Base-by-base conservation (phyloP, 2,888 invertebrate species). In the Agriopis marginaria region DNA sequence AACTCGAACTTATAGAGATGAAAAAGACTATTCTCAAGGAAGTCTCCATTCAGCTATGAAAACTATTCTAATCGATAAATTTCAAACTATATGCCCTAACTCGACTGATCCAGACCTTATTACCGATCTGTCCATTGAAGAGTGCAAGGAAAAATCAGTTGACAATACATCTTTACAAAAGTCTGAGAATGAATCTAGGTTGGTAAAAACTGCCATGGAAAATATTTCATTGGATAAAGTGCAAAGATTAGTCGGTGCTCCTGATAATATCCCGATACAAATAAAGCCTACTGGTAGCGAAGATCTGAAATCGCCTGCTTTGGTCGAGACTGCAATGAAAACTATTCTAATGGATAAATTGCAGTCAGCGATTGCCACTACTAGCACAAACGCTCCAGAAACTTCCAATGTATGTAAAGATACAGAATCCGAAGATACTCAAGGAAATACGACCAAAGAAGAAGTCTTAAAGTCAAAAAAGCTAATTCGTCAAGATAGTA, bases 221-320 rank as follows among this genome's bases (percentile, higher is more conserved):
- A 92, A 93, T 11, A 95, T 95, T 65, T 83, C 94, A 12, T 90
- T 94, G 73, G 95, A 95, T 74, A 92, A 89, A 80, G 91, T 92
- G 0, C 93, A 90, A 64, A 82, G 75, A 54, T 74, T 77, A 14
- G 66, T 73, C 40, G 73, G 68, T 32, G 68, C 62, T 12, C 0
- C 42, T 14, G 50, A 51, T 8, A 40, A 49, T 32, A 44, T 17
- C 6, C 47, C 50, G 8, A 0, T 42, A 42, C 12, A 59, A 59
- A 32, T 49, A 10, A 65, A 56, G 45, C 55, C 44, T 4, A 8
- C 14, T 45, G 56, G 11, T 9, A 23, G 23, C 32, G 71, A 74
- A 42, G 71, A 74, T 62, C 60, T 74, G 3, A 77, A 73, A 54
- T 70, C 70, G 39, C 70, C 74, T 1, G 88, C 90, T 7, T 75